Base-by-base conservation (phyloP, 2,113 vertebrate species). In the Malaclemys terrapin region DNA sequence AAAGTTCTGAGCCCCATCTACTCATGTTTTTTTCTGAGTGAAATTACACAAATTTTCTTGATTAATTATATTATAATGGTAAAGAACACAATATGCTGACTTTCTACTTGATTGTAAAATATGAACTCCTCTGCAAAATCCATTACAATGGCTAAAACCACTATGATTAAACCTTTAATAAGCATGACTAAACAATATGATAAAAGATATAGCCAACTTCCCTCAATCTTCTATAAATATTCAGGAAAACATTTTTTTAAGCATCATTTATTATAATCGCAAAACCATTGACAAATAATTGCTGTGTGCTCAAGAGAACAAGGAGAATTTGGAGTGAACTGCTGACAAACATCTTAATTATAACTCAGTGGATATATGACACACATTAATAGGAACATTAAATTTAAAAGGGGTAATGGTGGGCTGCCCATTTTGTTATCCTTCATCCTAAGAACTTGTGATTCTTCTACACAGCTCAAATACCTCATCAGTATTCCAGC, bases 331-430 rank as follows among this genome's bases (percentile, higher is more conserved):
- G 35, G 52, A 90, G n/a, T 72, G 88, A 96, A 93, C 85, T 87
- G 16, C 76, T 93, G 91, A 93, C 82, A 96, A 95, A 95, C 59
- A 93, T 93, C 57, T 95, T 90, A 90, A 93, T 69, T 94, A 20
- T 89, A 94, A 95, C 83, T 93, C 90, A 93, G 54, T 72, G 35
- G 87, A 94, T 76, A 93, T 89, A 56, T 89, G 54, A 56, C 90
- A 93, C 62, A 47, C 89, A 85, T 92, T 94, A 95, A 93, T 85
- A 82, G 5, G 59, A 56, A 95, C 90, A 95, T 94, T 82, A 80
- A 89, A 93, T 91, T 96, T 93, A 85, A 90, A 90, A 94, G 85
- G 9, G 35, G 80, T 91, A 93, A 84, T 84, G 42, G 20, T 95
- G 91, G 95, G 93, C 94, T 94, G 85, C 25, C 16, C 49, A 75